Evolutionary conservation across 2,888 invertebrate genomes (phyloP), one percentile per base, ranked within the genome.

Genomic region (Xanthia icteritia): DNA sequence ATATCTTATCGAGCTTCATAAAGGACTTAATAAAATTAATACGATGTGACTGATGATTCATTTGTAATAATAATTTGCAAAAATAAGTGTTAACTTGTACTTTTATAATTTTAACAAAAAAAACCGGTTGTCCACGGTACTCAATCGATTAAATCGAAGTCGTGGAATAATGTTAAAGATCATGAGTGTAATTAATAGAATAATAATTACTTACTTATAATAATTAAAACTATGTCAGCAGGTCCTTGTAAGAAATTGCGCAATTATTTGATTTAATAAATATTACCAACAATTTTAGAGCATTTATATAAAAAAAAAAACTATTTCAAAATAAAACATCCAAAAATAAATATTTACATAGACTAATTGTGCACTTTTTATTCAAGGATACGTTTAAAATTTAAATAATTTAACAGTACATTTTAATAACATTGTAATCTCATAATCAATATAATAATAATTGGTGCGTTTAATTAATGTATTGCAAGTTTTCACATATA

Each of bases 81-180:
- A 36, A 58, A 68, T 64, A 65, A 20, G 27, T 79, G 31, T 42
- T 31, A 17, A 27, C 73, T 76, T 60, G 42, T 69, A 42, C 11
- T 17, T 23, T 54, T 56, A 39, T 67, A 17, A 23, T 39, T 58
- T 72, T 31, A 8, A 56, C 4, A 27, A 58, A 66, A 64, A 9
- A 66, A 70, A 42, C 58, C 60, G 54, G 15, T 8, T 36, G 56
- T 36, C 13, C 58, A 54, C 56, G 68, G 67, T 74, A 66, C n/a
- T 69, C 63, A 60, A 27, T 74, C 71, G 82, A 81, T 81, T 11
- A 63, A 60, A 81, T 83, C 81, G 68, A 65, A 73, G 23, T 39
- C 23, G 58, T 23, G 61, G 23, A 70, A 54, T 63, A 63, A 54
- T 67, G 0, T 60, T 31, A 65, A 60, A n/a, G 5, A 63, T 61